Evolutionary conservation across 2,888 invertebrate genomes (phyloP), one percentile per base, ranked within the genome.

Genomic region (Oscheius myriophilus): DNA sequence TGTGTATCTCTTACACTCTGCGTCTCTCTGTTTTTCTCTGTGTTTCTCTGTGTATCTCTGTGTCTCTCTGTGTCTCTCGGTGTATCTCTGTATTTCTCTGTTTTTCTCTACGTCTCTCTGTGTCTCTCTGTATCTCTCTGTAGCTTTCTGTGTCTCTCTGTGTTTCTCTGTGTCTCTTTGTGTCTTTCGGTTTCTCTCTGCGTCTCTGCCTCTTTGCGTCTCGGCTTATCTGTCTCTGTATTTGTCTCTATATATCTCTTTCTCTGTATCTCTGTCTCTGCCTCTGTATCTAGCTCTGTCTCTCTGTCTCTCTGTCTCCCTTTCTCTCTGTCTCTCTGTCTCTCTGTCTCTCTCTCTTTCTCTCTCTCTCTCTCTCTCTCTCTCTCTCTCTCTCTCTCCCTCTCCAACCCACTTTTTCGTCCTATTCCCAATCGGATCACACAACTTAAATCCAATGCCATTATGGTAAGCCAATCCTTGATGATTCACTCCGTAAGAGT

Each of bases 401-500:
- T 26, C 57, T 62, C 16, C 2, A 11, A 46, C 46, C 46, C 41
- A 62, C 62, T 46, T 26, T 6, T 21, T 26, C 16, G 21, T 39
- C 21, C 53, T 33, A 16, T 14, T 9, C n/a, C 33, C 14, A 26
- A 63, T 26, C 3, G 54, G 23, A 23, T 43, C 18, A 21, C 55
- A 52, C 26, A 41, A 25, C 4, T 23, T 49, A 61, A 70, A 42
- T 45, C 49, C 41, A 25, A 67, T 18, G 2, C 72, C 72, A 41
- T 26, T 43, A 42, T 69, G 70, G 23, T 45, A 63, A 21, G 72
- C 72, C n/a, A 43, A 18, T 3, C 69, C 72, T 6, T 54, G 46
- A 42, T 73, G 67, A 43, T 61, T 73, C 14, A 73, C 11, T 16
- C 64, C 72, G 51, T 70, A 73, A 14, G 72, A 73, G n/a, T 70